Base-by-base conservation (phyloP, 2,888 invertebrate species). In the Cynaeus angustus region DNA sequence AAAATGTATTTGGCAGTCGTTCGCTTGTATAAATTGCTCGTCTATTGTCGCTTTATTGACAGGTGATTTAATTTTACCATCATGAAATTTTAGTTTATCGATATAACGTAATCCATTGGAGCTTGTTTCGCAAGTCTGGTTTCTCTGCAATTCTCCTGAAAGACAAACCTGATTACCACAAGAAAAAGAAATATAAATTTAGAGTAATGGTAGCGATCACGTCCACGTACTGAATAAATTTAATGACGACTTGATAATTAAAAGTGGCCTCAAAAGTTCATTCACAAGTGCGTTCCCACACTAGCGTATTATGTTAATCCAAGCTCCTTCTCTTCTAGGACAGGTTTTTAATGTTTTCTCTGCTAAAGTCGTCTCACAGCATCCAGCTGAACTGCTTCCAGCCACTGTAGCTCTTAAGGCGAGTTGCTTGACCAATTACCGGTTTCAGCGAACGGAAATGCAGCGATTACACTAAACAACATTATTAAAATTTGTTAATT, bases 221-320 rank as follows among this genome's bases (percentile, higher is more conserved):
- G 68, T 75, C 74, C 72, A 71, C 71, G 78, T 73, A 75, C 73
- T 78, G 78, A 79, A 80, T 79, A 72, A 76, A 78, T 79, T 79
- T 80, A 81, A 81, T 80, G 78, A 78, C 77, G 75, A 77, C 79
- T 79, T 79, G 78, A 81, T 83, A 82, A 82, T 82, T 82, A 83
- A 80, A 79, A 78, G 78, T 79, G 80, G 80, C 80, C 80, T 82
- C 79, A 79, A 80, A 82, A 78, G 82, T 83, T 83, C 81, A 82
- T 83, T 82, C 82, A 82, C 82, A 80, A 81, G 75, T 77, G 74
- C 75, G 77, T 83, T 83, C 82, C 82, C 83, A 83, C 83, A 83
- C 79, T 80, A 79, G 69, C 72, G 75, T 78, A 80, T 80, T 80
- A 79, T 80, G 79, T 79, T 81, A 80, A 80, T 80, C 75, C 74